Evolutionary conservation across 2,797 vertebrate genomes (phyloP), one percentile per base, ranked within the genome.

Genomic region (Megalops cyprinoides): DNA sequence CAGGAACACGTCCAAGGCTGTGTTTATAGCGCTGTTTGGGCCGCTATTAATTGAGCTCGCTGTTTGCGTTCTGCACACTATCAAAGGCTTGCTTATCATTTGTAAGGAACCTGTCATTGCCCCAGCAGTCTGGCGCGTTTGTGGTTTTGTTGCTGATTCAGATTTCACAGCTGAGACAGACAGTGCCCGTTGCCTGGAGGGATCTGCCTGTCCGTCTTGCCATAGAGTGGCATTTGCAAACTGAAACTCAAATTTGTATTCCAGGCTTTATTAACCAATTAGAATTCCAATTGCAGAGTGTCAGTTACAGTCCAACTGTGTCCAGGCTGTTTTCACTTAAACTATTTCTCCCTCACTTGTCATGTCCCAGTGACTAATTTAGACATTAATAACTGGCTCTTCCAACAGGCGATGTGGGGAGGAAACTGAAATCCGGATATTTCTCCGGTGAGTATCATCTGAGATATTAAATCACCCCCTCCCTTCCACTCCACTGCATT

Each of bases 341-440:
- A 86, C 82, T 86, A 84, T 82, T 83, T 88, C 81, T 89, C 81
- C 85, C 83, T 74, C 82, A 84, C 82, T 86, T 89, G 89, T 86
- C 77, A 86, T 84, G 85, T 85, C 86, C 83, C 44, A 4, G 80
- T 84, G 85, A 80, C 88, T 93, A 90, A 91, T 93, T 91, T 89
- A 92, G 88, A 85, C 88, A 89, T 91, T 91, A 90, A 86, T 86
- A 86, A 87, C 83, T 87, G 87, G 83, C 79, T 85, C 85, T 82
- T 88, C 84, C 83, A 80, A 89, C 86, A 89, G 82, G 78, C 55
- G 80, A 80, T 81, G 78, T 76, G 46, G 80, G 69, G 80, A 83
- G 82, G 78, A 85, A 82, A 81, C 78, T 78, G 75, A 87, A 87
- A 84, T 77, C 82, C 74, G 81, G 82, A 82, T 82, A 82, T 84